Evolutionary conservation across 2,797 vertebrate species (phyloP).

Genomic region (Buceros bicornis): DNA sequence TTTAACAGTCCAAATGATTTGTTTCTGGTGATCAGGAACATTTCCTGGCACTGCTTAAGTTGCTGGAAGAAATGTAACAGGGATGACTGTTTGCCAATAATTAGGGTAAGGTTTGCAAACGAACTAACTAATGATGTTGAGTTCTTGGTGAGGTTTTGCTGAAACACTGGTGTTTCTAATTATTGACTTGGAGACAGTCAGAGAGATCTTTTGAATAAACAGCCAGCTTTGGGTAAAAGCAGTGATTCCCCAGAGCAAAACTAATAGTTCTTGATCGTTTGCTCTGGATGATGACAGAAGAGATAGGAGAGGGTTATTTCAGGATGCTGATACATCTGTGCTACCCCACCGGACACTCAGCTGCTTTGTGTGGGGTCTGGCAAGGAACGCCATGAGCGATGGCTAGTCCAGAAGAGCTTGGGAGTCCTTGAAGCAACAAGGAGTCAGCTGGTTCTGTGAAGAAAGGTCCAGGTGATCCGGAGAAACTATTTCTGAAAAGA

Average conservation of each 20-base stretch:
- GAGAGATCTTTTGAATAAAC: background rate
- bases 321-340: background rate
- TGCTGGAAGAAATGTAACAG: background rate
- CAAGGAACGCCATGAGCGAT: fast-evolving
- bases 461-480: background rate
- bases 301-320: background rate
- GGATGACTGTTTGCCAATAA: background rate
- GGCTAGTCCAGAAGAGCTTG: background rate
- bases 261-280: background rate
- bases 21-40: background rate
- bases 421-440: background rate
- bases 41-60: background rate
- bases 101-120: background rate
- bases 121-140: background rate
- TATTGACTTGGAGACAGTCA: background rate
- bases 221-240: background rate
- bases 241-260: background rate
- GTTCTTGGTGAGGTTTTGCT: background rate
- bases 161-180: background rate
- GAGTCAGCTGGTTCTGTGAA: background rate
- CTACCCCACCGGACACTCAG: background rate
- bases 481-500: background rate
- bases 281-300: background rate
- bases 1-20: background rate
- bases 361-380: fast-evolving